phyloP scores from a whole-genome alignment of 2,888 invertebrate species.

The Microdon myrmicae region DNA sequence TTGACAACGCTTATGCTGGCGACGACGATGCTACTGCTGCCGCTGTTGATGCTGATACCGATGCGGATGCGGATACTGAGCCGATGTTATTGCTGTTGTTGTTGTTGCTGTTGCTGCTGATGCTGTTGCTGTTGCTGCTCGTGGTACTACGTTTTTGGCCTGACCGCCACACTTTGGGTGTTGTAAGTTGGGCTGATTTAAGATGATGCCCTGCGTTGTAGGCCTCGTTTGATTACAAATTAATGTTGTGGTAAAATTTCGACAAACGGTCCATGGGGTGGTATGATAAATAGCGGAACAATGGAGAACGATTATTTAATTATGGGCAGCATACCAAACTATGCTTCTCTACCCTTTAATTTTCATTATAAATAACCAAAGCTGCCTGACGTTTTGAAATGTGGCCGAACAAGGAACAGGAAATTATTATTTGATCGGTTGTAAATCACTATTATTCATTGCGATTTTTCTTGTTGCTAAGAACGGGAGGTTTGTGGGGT shows the following conservation, averaged over 20 bases:
- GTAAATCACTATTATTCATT: too few species aligned
- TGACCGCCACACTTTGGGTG: too few species aligned
- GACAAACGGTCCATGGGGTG: conserved; percentile 25
- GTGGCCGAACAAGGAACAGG: too few species aligned
- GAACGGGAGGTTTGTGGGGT: too few species aligned
- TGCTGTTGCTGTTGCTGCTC: conserved; percentile 6
- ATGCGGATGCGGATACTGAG: conserved; percentile 19
- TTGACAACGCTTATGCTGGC: conserved; percentile 15
- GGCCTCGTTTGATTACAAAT: conserved; percentile 48
- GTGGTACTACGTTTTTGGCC: too few species aligned
- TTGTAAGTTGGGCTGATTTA: too few species aligned
- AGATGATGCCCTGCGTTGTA: too few species aligned
- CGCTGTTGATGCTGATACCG: conserved; percentile 5
- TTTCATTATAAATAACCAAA: too few species aligned
- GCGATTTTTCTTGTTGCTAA: too few species aligned
- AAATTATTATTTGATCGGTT: too few species aligned
- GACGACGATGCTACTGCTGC: neutral
- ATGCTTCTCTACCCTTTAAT: too few species aligned
- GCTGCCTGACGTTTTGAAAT: too few species aligned
- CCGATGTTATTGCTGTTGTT: conserved; percentile 17
- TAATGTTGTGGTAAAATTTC: conserved; percentile 45
- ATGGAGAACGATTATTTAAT: conserved; percentile 35
- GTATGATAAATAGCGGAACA: conserved; percentile 35
- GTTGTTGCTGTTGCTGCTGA: conserved; percentile 20
- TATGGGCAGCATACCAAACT: conserved; percentile 13